Percentiles rank a stretch among this genome's conserved stretches.
Conservation (phyloP, 2,888 invertebrate genomes). For the Meta bourneti region DNA sequence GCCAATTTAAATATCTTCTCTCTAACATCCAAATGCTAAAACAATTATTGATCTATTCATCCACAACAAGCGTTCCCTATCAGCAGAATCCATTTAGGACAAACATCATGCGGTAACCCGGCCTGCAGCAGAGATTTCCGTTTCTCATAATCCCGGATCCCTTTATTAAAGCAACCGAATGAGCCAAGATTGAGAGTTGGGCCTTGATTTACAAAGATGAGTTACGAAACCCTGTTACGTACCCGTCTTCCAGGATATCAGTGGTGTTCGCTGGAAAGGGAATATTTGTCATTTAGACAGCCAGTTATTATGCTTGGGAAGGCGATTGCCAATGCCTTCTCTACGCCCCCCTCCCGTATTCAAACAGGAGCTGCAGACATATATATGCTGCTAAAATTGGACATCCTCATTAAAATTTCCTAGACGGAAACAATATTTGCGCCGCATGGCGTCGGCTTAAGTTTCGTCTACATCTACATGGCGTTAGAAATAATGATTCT, state of each 20-base stretch:
- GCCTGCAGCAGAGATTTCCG: conserved; percentile 21
- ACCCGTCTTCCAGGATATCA: conserved; percentile 23
- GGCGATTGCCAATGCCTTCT: conserved; percentile 32
- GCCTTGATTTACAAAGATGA: conserved; percentile 66
- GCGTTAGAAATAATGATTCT: not conserved
- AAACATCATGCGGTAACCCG: conserved; percentile 1
- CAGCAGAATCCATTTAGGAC: conserved; percentile 8
- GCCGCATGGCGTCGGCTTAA: not conserved
- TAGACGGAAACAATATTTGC: conserved; percentile 32
- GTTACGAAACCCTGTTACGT: conserved; percentile 47
- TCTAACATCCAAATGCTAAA: not conserved
- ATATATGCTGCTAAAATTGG: conserved; percentile 42
- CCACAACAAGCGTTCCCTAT: not conserved
- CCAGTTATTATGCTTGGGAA: conserved; percentile 49
- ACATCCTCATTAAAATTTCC: conserved; percentile 53
- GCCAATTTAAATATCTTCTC: too few relatives aligned
- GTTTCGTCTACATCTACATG: not conserved
- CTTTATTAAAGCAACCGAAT: conserved; percentile 48
- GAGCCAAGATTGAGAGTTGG: conserved; percentile 35
- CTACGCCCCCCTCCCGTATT: conserved; percentile 4
- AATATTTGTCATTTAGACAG: conserved; percentile 58
- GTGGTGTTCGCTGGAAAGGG: conserved; percentile 49
- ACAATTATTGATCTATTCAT: not conserved
- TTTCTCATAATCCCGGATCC: conserved; percentile 14
- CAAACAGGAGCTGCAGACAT: conserved; percentile 15